Conservation (phyloP, 1,140 invertebrate species). For the Lepidurus arcticus region DNA sequence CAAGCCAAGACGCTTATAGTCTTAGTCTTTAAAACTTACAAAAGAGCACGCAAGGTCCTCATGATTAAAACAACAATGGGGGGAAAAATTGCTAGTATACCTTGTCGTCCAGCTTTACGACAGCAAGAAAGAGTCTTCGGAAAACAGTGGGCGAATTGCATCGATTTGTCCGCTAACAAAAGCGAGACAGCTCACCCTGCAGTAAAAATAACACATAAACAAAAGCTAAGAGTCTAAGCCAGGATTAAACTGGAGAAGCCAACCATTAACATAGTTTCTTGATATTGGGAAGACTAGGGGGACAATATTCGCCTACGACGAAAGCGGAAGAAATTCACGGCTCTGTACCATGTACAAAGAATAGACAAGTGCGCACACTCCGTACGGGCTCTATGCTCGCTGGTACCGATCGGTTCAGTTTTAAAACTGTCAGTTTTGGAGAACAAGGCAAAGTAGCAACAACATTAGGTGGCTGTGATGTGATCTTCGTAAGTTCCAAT, state of each 20-base stretch:
- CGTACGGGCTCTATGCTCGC: background rate
- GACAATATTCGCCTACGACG: background rate
- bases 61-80: too few relatives aligned
- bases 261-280: background rate
- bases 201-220: background rate
- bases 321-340: background rate
- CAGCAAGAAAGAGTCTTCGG: background rate
- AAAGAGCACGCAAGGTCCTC: too few relatives aligned
- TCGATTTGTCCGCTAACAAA: background rate
- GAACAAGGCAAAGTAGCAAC: background rate
- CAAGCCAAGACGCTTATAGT: too few relatives aligned
- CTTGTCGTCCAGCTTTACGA: background rate
- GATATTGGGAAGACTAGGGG: background rate
- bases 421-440: background rate
- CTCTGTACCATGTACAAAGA: background rate
- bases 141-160: background rate
- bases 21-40: too few relatives aligned
- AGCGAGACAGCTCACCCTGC: background rate
- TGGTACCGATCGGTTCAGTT: conserved; percentile 10
- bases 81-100: background rate
- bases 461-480: conserved; percentile 5
- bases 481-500: background rate
- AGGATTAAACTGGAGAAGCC: background rate
- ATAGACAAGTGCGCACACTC: background rate
- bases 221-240: background rate